phyloP scores from a whole-genome alignment of 2,888 invertebrate genomes.

The Xylota segnis region DNA sequence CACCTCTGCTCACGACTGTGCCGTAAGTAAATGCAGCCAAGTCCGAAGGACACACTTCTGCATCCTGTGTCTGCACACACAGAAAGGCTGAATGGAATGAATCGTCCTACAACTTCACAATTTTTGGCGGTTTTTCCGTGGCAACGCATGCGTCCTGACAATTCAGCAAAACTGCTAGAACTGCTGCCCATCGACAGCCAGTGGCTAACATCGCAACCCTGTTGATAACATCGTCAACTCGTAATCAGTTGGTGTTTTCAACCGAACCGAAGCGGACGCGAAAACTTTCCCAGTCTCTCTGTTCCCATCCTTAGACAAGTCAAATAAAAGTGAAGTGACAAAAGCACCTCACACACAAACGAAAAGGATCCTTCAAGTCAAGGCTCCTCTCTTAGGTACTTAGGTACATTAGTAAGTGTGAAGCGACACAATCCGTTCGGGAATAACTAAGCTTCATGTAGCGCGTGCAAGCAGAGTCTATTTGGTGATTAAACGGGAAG shows the following conservation, averaged over 20 bases:
- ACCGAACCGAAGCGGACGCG: constrained; percentile 65
- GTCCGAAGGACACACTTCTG: constrained; percentile 69
- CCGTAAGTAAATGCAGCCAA: constrained; percentile 50
- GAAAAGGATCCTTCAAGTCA: constrained; percentile 49
- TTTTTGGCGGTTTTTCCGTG: constrained; percentile 64
- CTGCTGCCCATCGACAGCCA: constrained; percentile 33
- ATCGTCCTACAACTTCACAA: constrained; percentile 14
- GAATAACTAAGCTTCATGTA: constrained; percentile 23
- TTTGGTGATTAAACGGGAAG: constrained; percentile 29
- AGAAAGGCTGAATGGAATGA: constrained; percentile 53
- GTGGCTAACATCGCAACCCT: constrained; percentile 25
- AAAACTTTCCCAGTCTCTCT: background rate
- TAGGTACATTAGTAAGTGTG: constrained; percentile 35
- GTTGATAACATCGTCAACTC: constrained; percentile 67
- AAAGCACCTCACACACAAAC: background rate
- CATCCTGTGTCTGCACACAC: constrained; percentile 47
- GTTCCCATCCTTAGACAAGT: constrained; percentile 2
- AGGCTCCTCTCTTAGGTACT: constrained; percentile 41
- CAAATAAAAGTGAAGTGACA: constrained; percentile 39
- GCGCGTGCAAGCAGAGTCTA: constrained; percentile 9
- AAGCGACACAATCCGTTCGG: constrained; percentile 35
- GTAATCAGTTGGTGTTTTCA: constrained; percentile 70
- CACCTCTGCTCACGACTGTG: background rate
- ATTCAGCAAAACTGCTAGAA: constrained; percentile 65
- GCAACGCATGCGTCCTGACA: constrained; percentile 30